Conservation (phyloP, 2,797 vertebrate species). For the Nannoperca australis region DNA sequence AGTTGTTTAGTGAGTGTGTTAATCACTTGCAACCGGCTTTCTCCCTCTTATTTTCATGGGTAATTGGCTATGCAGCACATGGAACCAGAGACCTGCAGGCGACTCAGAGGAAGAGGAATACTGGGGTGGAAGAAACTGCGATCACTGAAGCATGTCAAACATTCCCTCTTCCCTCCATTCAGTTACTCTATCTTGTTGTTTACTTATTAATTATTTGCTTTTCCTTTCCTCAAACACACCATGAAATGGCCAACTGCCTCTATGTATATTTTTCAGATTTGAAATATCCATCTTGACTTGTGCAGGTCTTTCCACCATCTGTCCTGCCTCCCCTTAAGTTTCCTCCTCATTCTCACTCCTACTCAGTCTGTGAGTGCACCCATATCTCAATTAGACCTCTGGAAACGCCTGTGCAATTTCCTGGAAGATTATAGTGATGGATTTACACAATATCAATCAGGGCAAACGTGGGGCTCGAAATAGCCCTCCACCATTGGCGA, state of each 20-base stretch:
- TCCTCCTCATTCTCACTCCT: slow-evolving; percentile 42
- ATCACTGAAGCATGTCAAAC: slow-evolving; percentile 53
- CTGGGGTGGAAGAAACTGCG: slow-evolving; percentile 43
- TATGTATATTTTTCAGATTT: slow-evolving; percentile 4
- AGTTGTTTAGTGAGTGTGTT: slow-evolving; percentile 44
- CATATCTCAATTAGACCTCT: slow-evolving; percentile 64
- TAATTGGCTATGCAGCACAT: slow-evolving; percentile 69
- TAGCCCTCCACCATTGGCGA: slow-evolving; percentile 4
- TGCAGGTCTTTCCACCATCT: slow-evolving; percentile 31
- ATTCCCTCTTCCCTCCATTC: slow-evolving; percentile 22
- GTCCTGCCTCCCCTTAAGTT: slow-evolving; percentile 50
- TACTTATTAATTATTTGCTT: slow-evolving; percentile 40
- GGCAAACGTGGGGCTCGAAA: slow-evolving; percentile 53
- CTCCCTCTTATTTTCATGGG: slow-evolving; percentile 59
- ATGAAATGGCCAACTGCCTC: not conserved
- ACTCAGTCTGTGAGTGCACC: slow-evolving; percentile 38
- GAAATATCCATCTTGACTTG: not conserved
- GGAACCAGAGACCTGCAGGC: slow-evolving; percentile 67
- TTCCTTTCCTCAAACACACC: slow-evolving; percentile 6
- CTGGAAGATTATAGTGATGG: slow-evolving; percentile 73
- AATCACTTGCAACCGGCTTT: slow-evolving; percentile 55
- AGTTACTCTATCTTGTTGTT: slow-evolving; percentile 43
- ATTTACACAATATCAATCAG: slow-evolving; percentile 71
- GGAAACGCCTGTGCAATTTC: slow-evolving; percentile 71
- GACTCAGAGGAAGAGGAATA: slow-evolving; percentile 35